Base-by-base conservation (phyloP, 2,797 vertebrate genomes). In the Anguilla pacifica region DNA sequence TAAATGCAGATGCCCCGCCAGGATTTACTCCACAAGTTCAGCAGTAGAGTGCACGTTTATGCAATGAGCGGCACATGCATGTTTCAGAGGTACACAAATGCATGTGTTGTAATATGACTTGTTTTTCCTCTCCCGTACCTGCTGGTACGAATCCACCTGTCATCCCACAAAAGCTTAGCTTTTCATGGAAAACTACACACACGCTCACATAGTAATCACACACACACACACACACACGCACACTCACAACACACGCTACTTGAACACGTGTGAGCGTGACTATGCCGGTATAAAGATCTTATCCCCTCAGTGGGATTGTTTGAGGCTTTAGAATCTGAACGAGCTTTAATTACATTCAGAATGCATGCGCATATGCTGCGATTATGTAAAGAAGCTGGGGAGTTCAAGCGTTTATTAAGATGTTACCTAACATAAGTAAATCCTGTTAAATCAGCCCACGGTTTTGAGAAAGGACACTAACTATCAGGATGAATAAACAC, bases 391-490 rank as follows among this genome's bases (percentile, higher is more conserved):
- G 59, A 46, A 81, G 46, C 6, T 85, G 22, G 86, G 49, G n/a
- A 39, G 70, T 43, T 10, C 22, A 43, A 85, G 49, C 85, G 79
- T 90, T 90, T 88, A 85, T 64, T 79, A 31, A 87, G 39, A 43
- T 85, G 86, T 87, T 90, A 82, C 67, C 74, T 49, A 88, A 84
- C 86, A 90, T 91, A 85, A 89, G 3, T 82, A 86, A 93, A 91
- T 89, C 6, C 86, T 87, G 51, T 84, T 84, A 86, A 87, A 90
- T 79, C 87, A 86, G 28, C 87, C 82, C 57, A 57, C 67, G 9
- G 61, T 59, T 43, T 89, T 79, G 87, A 57, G 85, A 84, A 74
- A 15, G 39, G 22, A 51, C 61, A 61, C 31, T 83, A 86, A 88
- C 87, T 49, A 70, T 46, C 83, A 70, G 74, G 28, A 83, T 43